Conservation (phyloP, 1,140 invertebrate genomes). For the Lasioglossum albipes region DNA sequence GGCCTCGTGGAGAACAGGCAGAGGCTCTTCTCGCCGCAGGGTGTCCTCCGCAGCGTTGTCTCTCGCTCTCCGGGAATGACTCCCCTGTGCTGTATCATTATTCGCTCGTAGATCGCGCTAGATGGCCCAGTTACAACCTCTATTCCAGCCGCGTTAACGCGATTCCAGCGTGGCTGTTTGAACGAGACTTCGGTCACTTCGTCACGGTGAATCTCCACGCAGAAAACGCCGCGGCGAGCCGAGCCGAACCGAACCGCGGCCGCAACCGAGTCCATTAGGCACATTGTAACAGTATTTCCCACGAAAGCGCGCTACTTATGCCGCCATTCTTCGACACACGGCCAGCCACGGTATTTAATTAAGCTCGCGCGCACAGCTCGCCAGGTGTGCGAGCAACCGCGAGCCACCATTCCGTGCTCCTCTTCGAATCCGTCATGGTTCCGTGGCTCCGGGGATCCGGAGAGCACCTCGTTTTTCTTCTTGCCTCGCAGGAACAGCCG, state of each 20-base stretch:
- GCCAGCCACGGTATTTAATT: constrained; percentile 43
- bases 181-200: constrained; percentile 30
- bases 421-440: constrained; percentile 26
- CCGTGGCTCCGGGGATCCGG: not conserved
- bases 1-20: constrained; percentile 15
- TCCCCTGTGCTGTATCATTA: constrained; percentile 6
- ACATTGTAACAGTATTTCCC: constrained; percentile 29
- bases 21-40: constrained; percentile 8
- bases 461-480: not conserved
- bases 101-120: not conserved
- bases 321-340: not conserved
- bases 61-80: constrained; percentile 13
- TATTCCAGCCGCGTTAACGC: too few species aligned
- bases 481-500: not conserved
- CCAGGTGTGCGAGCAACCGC: not conserved
- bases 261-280: constrained; percentile 11
- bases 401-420: constrained; percentile 7
- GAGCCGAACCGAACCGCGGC: too few species aligned
- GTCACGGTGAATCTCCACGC: constrained; percentile 33
- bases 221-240: not conserved
- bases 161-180: constrained; percentile 15
- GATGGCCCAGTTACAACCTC: too few species aligned
- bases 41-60: not conserved
- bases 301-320: constrained; percentile 22
- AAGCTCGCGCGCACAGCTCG: not conserved